Evolutionary conservation across 2,888 invertebrate species (phyloP), one percentile per base, ranked within the genome.

Genomic region (Sphinx pinastri): DNA sequence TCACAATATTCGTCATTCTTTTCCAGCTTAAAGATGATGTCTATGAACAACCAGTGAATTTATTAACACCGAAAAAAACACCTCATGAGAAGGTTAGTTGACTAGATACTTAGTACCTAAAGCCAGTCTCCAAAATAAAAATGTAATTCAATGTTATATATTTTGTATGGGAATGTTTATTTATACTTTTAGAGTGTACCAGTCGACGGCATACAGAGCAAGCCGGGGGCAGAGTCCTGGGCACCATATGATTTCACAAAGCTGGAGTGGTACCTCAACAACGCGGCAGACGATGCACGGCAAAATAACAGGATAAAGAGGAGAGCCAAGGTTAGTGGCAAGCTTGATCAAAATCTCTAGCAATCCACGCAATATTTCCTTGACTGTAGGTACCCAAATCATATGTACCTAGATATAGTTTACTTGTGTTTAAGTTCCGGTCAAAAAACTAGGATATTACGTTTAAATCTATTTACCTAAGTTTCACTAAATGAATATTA

Each of bases 241-340:
- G 74, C 84, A 0, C 87, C 91, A 0, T 90, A 83, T 71, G 91
- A 93, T 80, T 90, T 91, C 78, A 81, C 84, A 74, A 85, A 86
- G 70, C 86, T 91, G 67, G 91, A 92, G 2, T 76, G 80, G 0
- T 86, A 84, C 68, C 70, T 90, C 0, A 77, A 82, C 2, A 77
- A 78, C 49, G 47, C 13, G 2, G 49, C 13, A 2, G 84, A 85
- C 0, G 84, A 84, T 0, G 74, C 76, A 0, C 74, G 77, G 0
- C 90, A 89, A 0, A 85, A 86, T 47, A 93, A 93, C 73, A 75
- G 93, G 2, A 81, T 93, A 59, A 93, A 89, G 71, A 73, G 93
- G 59, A 76, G 81, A 4, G 88, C 93, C 31, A 91, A 92, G 88
- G 93, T 93, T 73, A 74, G 76, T 58, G 13, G 12, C n/a, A 5